Percentiles rank a stretch among this genome's conserved stretches.
Conservation (phyloP, 2,797 vertebrate species). For the Danio tinwini region DNA sequence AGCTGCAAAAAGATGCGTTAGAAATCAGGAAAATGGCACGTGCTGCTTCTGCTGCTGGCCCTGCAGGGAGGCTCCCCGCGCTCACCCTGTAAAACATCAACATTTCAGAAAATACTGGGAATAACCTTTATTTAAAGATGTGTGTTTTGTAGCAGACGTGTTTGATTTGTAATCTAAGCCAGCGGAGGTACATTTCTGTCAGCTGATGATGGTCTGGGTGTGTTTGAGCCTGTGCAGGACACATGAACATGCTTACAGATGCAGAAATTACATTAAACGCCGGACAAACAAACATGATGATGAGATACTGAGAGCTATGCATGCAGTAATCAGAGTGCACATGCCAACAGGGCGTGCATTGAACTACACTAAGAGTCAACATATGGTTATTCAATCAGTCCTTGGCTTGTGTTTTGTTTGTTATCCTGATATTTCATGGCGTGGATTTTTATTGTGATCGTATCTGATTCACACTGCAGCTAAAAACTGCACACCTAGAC, state of each 20-base stretch:
- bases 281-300: too few species aligned
- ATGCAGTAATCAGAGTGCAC: neutral
- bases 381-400: neutral
- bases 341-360: neutral
- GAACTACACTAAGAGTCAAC: neutral
- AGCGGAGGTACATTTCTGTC: neutral
- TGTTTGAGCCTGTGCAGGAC: slow-evolving; percentile 19
- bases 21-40: slow-evolving; percentile 13
- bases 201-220: slow-evolving; percentile 11
- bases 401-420: neutral
- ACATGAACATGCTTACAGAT: slow-evolving; percentile 14
- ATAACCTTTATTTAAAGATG: neutral
- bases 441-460: neutral
- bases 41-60: slow-evolving; percentile 23
- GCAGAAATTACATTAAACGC: neutral
- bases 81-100: neutral
- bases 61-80: slow-evolving; percentile 37
- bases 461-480: slow-evolving; percentile 6
- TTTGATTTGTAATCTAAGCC: neutral
- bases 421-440: neutral
- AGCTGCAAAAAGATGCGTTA: neutral
- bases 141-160: neutral
- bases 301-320: too few species aligned
- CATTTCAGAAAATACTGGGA: neutral
- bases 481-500: neutral